Evolutionary conservation across 2,888 invertebrate genomes (phyloP).

Genomic region (Ptychoptera contaminata): DNA sequence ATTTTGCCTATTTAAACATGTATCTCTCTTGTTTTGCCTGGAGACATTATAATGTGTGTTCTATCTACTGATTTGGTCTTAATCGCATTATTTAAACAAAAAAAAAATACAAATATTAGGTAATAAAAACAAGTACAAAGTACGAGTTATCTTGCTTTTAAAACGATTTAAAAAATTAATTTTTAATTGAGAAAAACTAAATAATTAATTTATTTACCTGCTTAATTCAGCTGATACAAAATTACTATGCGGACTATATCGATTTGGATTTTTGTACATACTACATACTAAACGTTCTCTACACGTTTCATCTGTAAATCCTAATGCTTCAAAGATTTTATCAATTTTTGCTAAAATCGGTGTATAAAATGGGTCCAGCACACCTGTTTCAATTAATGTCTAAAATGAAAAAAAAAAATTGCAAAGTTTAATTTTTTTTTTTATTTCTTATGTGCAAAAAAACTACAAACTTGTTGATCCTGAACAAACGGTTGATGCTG

Average conservation of each 20-base stretch:
- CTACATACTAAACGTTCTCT: constrained; percentile 66
- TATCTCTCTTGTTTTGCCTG: no score
- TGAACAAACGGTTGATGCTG: constrained; percentile 32
- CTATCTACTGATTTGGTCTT: no score
- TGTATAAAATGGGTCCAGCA: constrained; percentile 53
- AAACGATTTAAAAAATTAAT: no score
- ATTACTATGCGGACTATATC: constrained; percentile 75
- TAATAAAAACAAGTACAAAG: no score
- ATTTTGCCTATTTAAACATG: no score
- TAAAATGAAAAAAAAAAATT: constrained; percentile 10
- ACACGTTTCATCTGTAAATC: constrained; percentile 55
- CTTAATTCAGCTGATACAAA: constrained; percentile 73
- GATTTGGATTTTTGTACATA: constrained; percentile 67
- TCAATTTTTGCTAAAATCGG: constrained; percentile 65
- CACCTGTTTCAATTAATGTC: constrained; percentile 25
- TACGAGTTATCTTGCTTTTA: no score
- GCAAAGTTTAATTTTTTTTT: not conserved
- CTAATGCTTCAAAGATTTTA: constrained; percentile 51
- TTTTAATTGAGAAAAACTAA: no score
- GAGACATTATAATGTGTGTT: no score
- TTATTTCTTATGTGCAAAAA: not conserved
- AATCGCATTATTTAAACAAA: no score
- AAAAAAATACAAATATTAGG: no score
- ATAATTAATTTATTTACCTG: constrained; percentile 50
- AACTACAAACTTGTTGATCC: constrained; percentile 24